phyloP scores from a whole-genome alignment of 2,113 vertebrate species.

The Chaetorhynchus papuensis region DNA sequence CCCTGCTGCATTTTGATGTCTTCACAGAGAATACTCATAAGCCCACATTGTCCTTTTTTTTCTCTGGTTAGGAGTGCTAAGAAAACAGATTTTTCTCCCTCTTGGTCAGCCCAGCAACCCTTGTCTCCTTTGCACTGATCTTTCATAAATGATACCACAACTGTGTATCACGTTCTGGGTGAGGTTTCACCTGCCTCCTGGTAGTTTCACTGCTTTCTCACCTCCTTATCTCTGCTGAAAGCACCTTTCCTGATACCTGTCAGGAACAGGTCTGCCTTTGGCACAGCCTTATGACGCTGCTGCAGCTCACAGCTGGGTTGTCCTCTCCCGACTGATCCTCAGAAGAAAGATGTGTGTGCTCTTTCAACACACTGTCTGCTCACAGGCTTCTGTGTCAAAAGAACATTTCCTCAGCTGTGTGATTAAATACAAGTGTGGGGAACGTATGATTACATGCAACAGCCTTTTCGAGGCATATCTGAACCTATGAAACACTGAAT shows the following conservation, averaged over 20 bases:
- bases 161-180: fast-evolving
- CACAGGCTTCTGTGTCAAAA: neutral
- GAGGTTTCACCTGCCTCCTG: neutral
- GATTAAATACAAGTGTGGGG: neutral
- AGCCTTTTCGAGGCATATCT: neutral
- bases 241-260: neutral
- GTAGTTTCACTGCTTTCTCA: neutral
- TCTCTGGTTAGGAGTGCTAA: neutral
- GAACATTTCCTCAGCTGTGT: neutral
- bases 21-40: neutral
- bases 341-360: fast-evolving
- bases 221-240: neutral
- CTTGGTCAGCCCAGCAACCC: neutral
- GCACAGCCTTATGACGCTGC: fast-evolving
- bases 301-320: neutral
- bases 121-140: neutral
- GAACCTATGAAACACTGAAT: neutral
- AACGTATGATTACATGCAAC: neutral
- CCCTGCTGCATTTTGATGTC: neutral
- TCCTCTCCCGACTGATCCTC: neutral
- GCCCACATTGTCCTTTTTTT: neutral
- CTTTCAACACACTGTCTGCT: neutral
- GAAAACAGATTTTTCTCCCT: neutral
- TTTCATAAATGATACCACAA: neutral
- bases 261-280: neutral